phyloP scores from a whole-genome alignment of 2,888 invertebrate species.

The Ametastegia equiseti region DNA sequence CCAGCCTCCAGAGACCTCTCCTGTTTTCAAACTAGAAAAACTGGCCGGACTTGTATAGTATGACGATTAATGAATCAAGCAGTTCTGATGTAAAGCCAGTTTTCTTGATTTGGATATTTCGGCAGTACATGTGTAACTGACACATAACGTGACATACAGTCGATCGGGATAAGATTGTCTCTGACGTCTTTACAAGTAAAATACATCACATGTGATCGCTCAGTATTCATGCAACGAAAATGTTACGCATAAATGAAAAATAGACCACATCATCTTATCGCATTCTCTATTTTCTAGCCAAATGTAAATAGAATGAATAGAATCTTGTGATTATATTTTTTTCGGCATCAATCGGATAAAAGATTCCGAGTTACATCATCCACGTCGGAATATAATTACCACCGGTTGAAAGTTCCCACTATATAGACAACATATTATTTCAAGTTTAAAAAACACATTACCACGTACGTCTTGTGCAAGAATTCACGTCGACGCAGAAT shows the following conservation, averaged over 20 bases:
- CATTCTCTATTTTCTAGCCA: background rate
- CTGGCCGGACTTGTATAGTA: background rate
- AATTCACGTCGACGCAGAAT: background rate
- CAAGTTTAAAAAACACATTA: background rate
- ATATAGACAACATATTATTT: background rate
- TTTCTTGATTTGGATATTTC: background rate
- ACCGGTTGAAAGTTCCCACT: too few relatives aligned
- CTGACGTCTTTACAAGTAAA: background rate
- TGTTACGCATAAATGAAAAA: conserved; percentile 2
- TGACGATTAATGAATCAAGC: background rate
- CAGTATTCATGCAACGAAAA: background rate
- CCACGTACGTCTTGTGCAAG: background rate
- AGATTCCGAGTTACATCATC: background rate
- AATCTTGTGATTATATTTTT: background rate
- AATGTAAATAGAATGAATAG: too few relatives aligned
- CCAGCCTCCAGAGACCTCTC: background rate
- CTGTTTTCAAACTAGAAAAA: background rate
- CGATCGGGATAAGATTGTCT: background rate
- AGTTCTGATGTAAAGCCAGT: background rate
- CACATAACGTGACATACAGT: background rate
- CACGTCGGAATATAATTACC: background rate
- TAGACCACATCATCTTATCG: background rate
- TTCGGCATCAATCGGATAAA: background rate
- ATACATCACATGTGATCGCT: background rate
- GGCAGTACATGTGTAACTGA: background rate